These are phyloP conservation scores for Drosophila nr. fundita DNA, from an alignment of 2,888 invertebrate species.

Conservation along the genomic window DNA sequence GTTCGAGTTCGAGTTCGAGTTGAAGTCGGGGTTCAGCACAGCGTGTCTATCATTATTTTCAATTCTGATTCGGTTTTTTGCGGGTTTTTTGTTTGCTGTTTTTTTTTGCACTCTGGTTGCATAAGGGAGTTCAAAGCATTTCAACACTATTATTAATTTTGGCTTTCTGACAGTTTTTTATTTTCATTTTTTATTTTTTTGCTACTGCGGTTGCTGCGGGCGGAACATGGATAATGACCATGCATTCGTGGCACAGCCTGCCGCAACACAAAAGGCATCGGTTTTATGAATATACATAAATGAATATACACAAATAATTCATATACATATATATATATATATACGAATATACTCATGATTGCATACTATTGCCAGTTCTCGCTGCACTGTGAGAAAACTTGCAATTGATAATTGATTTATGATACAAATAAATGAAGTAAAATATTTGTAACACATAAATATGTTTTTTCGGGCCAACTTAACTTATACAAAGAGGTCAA, in stretches of 20 bases:
- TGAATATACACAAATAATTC: conserved; percentile 2
- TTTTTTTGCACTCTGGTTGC: conserved; percentile 48
- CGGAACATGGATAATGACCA: conserved; percentile 50
- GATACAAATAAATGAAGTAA: not conserved
- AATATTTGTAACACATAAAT: not conserved
- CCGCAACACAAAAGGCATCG: conserved; percentile 33
- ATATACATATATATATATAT: conserved; percentile 4
- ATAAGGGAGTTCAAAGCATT: conserved; percentile 54
- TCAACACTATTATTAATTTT: conserved; percentile 64
- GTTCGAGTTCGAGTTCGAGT: conserved; percentile 2
- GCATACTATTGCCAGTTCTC: not conserved
- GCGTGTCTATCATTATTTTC: conserved; percentile 64
- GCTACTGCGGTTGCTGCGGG: conserved; percentile 9
- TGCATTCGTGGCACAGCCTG: conserved; percentile 50
- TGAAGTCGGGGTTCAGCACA: conserved; percentile 39
- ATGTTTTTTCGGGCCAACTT: not conserved
- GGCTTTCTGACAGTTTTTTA: conserved; percentile 20
- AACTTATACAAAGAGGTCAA: not conserved
- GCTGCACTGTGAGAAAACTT: conserved; percentile 22
- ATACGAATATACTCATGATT: conserved; percentile 20
- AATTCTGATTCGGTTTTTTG: conserved; percentile 34
- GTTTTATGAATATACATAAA: conserved; percentile 25
- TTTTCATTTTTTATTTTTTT: conserved; percentile 1
- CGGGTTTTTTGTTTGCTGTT: not conserved
- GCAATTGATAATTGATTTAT: not conserved